Evolutionary conservation across 2,888 invertebrate species (phyloP), one percentile per base, ranked within the genome.

Genomic region (Pseudococcus viburni): DNA sequence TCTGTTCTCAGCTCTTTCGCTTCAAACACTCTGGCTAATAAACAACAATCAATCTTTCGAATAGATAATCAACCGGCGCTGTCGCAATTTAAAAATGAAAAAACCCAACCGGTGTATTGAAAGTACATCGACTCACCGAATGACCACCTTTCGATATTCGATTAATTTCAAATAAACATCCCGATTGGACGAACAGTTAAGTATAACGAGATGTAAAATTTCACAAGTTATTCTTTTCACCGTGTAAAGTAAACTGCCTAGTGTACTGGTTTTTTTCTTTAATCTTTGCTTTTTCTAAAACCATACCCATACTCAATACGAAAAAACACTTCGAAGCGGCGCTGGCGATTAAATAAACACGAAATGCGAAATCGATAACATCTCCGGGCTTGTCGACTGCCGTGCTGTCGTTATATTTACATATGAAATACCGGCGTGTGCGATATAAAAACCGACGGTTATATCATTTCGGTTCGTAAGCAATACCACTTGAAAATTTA

Each of bases 291-390:
- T 11, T 64, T 11, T 7, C 59, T 59, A 17, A 59, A 26, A 68
- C 68, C 68, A 68, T 68, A 68, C 68, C 26, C 68, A 68, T 68
- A 68, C 73, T 39, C 73, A 17, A 73, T 12, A 33, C 22, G 12
- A 64, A 64, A 59, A 59, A 64, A 19, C 64, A 22, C 64, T 64
- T 22, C 22, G 22, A 22, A 22, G 64, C 9, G 64, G 64, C 22
- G 64, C 64, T 22, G 64, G 12, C 64, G 64, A 64, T 64, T 64
- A 64, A 64, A 64, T 64, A 64, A 64, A 64, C 17, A 73, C 73
- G 73, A 73, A 73, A 73, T 8, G 33, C 73, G 73, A 73, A 73
- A 73, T 73, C 73, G 73, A 73, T 73, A 73, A 39, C 39, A 73
- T 73, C 73, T 73, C 5, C 33, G 5, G 73, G 39, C 17, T 26